These are phyloP conservation scores for Agriopis leucophaearia DNA, from an alignment of 2,888 invertebrate genomes.

Conservation along the genomic window DNA sequence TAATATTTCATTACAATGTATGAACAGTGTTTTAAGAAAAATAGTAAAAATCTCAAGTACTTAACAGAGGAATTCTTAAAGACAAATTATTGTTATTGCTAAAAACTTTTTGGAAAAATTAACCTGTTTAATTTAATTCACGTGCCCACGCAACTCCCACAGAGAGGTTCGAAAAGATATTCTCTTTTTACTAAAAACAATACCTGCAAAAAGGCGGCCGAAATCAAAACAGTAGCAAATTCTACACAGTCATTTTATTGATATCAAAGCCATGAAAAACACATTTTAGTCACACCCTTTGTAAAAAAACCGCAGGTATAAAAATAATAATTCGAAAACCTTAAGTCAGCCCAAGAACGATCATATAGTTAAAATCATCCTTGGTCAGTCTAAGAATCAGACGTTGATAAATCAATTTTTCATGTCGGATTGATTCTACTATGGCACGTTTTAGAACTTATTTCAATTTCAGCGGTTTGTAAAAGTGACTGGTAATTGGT, in stretches of 20 bases:
- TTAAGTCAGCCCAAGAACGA: not conserved
- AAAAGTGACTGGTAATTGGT: not conserved
- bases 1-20: not conserved
- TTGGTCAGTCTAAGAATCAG: constrained; percentile 5
- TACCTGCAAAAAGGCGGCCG: constrained; percentile 3
- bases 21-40: not conserved
- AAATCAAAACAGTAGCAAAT: constrained; percentile 19
- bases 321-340: not conserved
- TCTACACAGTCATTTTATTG: constrained; percentile 12
- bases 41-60: constrained; percentile 1
- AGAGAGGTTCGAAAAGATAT: constrained; percentile 13
- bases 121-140: constrained; percentile 16
- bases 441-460: not conserved
- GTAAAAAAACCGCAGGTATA: not conserved
- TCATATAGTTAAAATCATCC: too few species aligned
- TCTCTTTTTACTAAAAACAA: constrained; percentile 17
- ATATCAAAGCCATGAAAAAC: not conserved
- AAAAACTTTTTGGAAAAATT: constrained; percentile 16
- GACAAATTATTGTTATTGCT: constrained; percentile 17
- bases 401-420: constrained; percentile 25
- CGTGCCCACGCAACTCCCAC: constrained; percentile 17
- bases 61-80: constrained; percentile 7
- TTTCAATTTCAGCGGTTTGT: not conserved
- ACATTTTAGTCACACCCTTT: constrained; percentile 2
- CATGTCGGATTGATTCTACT: constrained; percentile 13